Percentiles rank a stretch among this genome's conserved stretches.
These are phyloP conservation scores for Trachymyrmex septentrionalis DNA, from an alignment of 1,140 invertebrate genomes.

Conservation along the genomic window DNA sequence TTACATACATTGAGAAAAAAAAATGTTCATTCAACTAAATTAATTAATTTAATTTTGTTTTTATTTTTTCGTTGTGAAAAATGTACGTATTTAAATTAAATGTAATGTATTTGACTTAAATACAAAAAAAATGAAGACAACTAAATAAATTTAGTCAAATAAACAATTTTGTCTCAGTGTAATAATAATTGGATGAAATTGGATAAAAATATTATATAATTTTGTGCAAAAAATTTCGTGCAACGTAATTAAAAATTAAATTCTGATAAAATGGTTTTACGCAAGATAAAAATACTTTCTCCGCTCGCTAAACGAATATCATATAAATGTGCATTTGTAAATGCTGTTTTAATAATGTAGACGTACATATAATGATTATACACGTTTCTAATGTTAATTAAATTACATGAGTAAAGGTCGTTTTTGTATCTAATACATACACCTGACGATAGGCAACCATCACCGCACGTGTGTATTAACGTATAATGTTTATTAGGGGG, in stretches of 20 bases:
- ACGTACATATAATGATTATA: background rate
- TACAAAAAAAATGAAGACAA: too few relatives aligned
- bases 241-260: background rate
- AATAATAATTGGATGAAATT: background rate
- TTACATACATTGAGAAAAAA: too few relatives aligned
- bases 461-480: background rate
- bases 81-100: too few relatives aligned
- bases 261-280: background rate
- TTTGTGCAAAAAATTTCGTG: background rate
- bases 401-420: background rate
- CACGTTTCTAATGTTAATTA: constrained; percentile 10
- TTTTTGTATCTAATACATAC: background rate
- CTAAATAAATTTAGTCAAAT: too few relatives aligned
- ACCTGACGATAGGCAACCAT: constrained; percentile 49
- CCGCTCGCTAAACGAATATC: background rate
- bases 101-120: too few relatives aligned
- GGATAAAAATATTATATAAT: background rate
- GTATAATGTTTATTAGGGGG: constrained; percentile 4
- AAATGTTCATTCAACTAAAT: too few relatives aligned
- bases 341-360: background rate
- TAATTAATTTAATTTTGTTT: too few relatives aligned
- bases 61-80: too few relatives aligned
- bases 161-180: too few relatives aligned
- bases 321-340: background rate
- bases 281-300: background rate